phyloP scores from a whole-genome alignment of 2,113 vertebrate genomes.

The Genyomyrus donnyi region DNA sequence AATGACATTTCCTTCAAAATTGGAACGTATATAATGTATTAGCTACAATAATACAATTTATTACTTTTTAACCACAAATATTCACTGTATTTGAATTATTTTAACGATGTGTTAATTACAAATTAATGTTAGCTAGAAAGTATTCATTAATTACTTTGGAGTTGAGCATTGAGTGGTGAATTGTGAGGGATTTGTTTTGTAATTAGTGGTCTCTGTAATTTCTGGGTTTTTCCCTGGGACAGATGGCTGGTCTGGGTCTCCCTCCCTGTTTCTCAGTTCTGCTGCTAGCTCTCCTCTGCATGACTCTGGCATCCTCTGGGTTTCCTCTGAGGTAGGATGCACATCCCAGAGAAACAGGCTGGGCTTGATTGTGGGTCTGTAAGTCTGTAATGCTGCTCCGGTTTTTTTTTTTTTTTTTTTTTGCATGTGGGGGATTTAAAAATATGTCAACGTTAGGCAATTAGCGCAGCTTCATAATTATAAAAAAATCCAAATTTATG shows the following conservation, averaged over 20 bases:
- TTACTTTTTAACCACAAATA: background rate
- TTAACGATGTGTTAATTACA: background rate
- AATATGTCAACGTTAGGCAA: background rate
- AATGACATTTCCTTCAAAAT: background rate
- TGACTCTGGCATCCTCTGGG: constrained; percentile 42
- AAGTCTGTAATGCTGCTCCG: background rate
- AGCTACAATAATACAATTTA: background rate
- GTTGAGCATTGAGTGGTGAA: background rate
- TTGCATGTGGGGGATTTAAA: background rate
- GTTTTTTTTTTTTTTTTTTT: background rate
- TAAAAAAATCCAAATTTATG: background rate
- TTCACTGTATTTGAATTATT: background rate
- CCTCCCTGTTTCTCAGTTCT: constrained; percentile 31
- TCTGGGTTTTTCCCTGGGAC: constrained; percentile 19
- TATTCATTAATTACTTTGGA: background rate
- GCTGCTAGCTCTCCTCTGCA: constrained; percentile 45
- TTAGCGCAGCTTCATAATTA: background rate
- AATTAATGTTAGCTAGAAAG: background rate
- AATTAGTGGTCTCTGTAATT: background rate
- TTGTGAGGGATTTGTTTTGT: background rate
- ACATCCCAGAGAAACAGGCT: background rate
- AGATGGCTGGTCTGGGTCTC: constrained; percentile 42
- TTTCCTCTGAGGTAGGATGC: constrained; percentile 40
- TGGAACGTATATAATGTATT: background rate
- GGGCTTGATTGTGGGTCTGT: background rate